Percentiles rank a stretch among this genome's conserved stretches.
Evolutionary conservation across 2,113 vertebrate genomes (phyloP).

Genomic region (Pseudopipra pipra): DNA sequence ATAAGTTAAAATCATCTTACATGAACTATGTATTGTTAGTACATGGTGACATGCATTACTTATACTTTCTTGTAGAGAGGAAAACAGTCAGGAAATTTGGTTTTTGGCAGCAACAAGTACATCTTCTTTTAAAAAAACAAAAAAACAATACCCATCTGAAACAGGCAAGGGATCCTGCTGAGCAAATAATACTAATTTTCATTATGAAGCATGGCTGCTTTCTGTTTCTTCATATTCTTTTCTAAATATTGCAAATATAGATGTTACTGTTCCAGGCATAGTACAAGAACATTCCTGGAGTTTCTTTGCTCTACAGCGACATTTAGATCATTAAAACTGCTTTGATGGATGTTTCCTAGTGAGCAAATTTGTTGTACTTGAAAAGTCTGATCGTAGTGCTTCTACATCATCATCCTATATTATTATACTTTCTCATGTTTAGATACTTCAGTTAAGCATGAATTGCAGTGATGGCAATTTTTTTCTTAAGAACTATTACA

Average conservation of each 20-base stretch:
- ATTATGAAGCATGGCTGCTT: not conserved
- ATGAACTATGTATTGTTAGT: not conserved
- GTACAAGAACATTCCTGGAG: not conserved
- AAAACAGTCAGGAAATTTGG: not conserved
- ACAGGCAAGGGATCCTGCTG: not conserved
- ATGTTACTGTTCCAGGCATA: not conserved
- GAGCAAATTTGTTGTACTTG: not conserved
- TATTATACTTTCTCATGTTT: not conserved
- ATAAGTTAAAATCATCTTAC: not conserved
- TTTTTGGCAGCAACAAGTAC: not conserved
- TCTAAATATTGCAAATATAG: not conserved
- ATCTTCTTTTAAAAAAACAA: not conserved
- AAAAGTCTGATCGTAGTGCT: not conserved
- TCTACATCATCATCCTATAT: not conserved
- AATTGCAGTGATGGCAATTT: not conserved
- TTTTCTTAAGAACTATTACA: not conserved
- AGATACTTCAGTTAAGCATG: not conserved
- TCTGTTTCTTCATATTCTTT: not conserved
- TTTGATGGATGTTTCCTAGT: not conserved
- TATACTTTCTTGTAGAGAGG: not conserved
- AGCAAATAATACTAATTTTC: not conserved
- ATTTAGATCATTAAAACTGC: constrained; percentile 4
- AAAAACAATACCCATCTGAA: not conserved
- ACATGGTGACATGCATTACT: fast-evolving
- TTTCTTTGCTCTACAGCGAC: not conserved